Conservation (phyloP, 2,113 vertebrate species). For the Thermophis baileyi region DNA sequence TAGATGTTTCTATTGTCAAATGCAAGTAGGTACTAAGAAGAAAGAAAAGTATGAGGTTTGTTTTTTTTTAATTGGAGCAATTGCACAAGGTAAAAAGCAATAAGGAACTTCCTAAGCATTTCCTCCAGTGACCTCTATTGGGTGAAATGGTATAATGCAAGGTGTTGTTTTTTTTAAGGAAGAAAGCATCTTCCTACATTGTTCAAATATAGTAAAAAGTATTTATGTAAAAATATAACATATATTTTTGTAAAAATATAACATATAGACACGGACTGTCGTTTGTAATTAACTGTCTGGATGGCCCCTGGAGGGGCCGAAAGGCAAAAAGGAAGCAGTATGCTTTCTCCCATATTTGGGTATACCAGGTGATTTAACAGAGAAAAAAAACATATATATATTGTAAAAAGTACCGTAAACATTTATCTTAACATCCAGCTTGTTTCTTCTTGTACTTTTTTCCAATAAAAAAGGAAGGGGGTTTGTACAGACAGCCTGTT, state of each 20-base stretch:
- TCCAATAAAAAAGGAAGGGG: not conserved
- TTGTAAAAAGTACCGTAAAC: not conserved
- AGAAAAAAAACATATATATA: too few relatives aligned
- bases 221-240: too few relatives aligned
- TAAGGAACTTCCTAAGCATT: not conserved
- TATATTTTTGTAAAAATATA: too few relatives aligned
- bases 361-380: too few relatives aligned
- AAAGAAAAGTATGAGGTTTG: not conserved
- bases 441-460: not conserved
- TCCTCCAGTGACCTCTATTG: conserved; percentile 5
- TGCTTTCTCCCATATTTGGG: too few relatives aligned
- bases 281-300: too few relatives aligned
- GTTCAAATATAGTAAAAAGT: not conserved
- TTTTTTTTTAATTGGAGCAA: not conserved
- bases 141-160: not conserved
- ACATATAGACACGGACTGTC: too few relatives aligned
- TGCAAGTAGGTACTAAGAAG: not conserved
- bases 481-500: not conserved
- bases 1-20: not conserved
- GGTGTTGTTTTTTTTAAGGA: not conserved
- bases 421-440: not conserved
- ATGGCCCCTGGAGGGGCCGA: too few relatives aligned
- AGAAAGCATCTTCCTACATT: not conserved
- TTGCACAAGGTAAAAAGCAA: not conserved
- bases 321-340: too few relatives aligned